These are phyloP conservation scores for Pseudonaja textilis DNA, from an alignment of 2,113 vertebrate species.

Conservation along the genomic window DNA sequence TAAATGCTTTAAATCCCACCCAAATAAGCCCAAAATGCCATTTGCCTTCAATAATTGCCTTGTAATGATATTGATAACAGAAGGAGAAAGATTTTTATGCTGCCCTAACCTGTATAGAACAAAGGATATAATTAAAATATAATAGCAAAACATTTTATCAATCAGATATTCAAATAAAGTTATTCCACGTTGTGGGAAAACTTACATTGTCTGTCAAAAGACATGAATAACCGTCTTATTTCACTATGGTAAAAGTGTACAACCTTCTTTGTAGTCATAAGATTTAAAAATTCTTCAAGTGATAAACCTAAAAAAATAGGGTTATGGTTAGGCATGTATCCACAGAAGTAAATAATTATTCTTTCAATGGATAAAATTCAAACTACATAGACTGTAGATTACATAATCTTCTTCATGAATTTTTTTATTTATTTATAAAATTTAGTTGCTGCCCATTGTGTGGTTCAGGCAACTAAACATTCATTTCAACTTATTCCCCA, in stretches of 20 bases:
- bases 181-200: constrained; percentile 27
- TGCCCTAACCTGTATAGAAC: not conserved
- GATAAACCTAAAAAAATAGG: constrained; percentile 49
- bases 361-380: not conserved
- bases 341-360: not conserved
- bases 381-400: too few species aligned
- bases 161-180: not conserved
- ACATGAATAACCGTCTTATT: constrained; percentile 70
- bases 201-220: constrained; percentile 67
- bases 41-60: not conserved
- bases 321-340: not conserved
- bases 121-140: not conserved
- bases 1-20: not conserved
- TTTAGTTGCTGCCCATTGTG: too few species aligned
- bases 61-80: not conserved
- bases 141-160: not conserved
- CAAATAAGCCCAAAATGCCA: not conserved
- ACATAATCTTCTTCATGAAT: not conserved
- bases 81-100: not conserved
- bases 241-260: constrained; percentile 55
- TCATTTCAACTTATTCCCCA: not conserved
- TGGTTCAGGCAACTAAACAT: too few species aligned
- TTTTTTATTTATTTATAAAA: not conserved
- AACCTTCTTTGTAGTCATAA: constrained; percentile 65
- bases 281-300: constrained; percentile 65